Evolutionary conservation across 2,797 vertebrate species (phyloP), one percentile per base, ranked within the genome.

Genomic region (Oreortyx pictus): DNA sequence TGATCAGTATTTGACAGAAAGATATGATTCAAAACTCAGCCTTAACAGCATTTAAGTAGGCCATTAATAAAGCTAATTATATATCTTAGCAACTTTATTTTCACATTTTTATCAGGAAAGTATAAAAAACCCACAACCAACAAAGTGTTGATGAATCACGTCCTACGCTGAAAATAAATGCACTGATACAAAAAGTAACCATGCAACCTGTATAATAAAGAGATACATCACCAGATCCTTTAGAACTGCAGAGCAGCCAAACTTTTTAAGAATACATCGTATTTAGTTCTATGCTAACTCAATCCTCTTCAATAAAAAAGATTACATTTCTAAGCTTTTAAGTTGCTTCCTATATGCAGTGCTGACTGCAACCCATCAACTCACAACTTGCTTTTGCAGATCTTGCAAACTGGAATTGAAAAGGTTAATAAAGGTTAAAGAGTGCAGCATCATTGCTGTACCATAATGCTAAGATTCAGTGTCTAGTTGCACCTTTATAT

Each of bases 271-370:
- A 57, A 82, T 43, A 82, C 80, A 71, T 46, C 18, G 14, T 56
- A 82, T 64, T 86, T 91, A 60, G 75, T 73, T 46, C 70, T 66
- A 23, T 37, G 24, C 37, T 46, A 72, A 57, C 86, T 88, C 74
- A 91, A 60, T 66, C 25, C 71, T 71, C 78, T 90, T 88, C 60
- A 78, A 57, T 47, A 88, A 90, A 59, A 39, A 49, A 1, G 29
- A 82, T 86, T 41, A 29, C 16, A 50, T 33, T 67, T 31, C 65
- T 86, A 77, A 88, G 52, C 41, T 47, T 86, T 93, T 84, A 78
- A 92, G 44, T 46, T 31, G 77, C 77, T 82, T 70, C 90, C 71
- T 92, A 46, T 77, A 92, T 72, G 65, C 81, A 93, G 37, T 52
- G 41, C 71, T 79, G 57, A 90, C 85, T 18, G 7, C 93, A 89